Evolutionary conservation across 1,140 invertebrate species (phyloP), one percentile per base, ranked within the genome.

Genomic region (Adoxophyes honmai): DNA sequence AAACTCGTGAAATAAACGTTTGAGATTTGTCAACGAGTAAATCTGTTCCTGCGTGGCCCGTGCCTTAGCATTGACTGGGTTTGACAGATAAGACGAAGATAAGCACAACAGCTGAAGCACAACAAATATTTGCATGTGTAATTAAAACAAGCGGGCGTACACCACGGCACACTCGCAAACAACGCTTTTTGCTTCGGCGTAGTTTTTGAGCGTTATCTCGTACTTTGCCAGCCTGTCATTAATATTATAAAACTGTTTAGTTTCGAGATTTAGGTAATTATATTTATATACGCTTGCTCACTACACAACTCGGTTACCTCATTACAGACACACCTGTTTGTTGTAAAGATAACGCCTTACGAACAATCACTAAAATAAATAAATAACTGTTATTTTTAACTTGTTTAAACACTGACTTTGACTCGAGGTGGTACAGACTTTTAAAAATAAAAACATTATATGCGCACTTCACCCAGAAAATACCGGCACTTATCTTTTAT

Each of bases 71-170:
- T 86, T 88, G 85, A 88, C 85, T 86, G 80, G 77, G 75, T 88
- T 88, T 88, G 85, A 85, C 85, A 88, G 85, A 88, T 88, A 88
- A 88, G 70, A 72, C 66, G 64, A 57, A 78, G 85, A 88, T 88
- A 86, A 85, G 72, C 66, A 65, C 66, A 75, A 79, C 81, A 81
- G 72, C 70, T 80, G 73, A 75, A 72, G 64, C 57, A 69, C 55
- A 56, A 69, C 73, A 80, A 87, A 87, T 85, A 87, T 87, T 87
- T 81, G 71, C 77, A 35, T 57, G 60, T 68, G 70, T 84, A 70
- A 84, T 79, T 75, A 81, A 83, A 81, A 82, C 73, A 85, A 83
- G 77, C 74, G 36, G 39, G 57, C 58, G 56, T 58, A 74, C 59
- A 68, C 2, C 21, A 28, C 21, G 21, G 6, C 21, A 28, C 64